Evolutionary conservation across 2,113 vertebrate genomes (phyloP).

Genomic region (Cairina moschata): DNA sequence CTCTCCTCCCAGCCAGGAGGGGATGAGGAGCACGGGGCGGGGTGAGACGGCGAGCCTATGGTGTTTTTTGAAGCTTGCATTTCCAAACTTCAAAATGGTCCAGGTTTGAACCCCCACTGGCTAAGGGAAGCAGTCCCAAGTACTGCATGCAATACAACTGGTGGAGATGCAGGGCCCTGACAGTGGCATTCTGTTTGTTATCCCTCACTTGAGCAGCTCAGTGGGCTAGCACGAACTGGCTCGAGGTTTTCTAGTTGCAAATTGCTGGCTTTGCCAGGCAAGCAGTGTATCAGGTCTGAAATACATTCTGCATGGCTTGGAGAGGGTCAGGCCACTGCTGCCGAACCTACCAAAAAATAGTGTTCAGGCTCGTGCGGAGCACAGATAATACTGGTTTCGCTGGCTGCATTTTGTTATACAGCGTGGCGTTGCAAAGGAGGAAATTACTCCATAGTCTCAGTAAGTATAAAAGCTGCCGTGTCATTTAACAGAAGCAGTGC

Average conservation of each 20-base stretch:
- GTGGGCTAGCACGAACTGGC: neutral
- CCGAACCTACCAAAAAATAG: neutral
- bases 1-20: neutral
- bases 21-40: neutral
- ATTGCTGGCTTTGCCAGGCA: neutral
- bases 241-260: neutral
- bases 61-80: too few species aligned
- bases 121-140: neutral
- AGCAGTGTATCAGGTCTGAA: neutral
- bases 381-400: neutral
- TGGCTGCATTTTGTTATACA: neutral
- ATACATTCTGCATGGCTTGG: neutral
- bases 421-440: neutral
- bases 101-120: neutral
- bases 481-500: neutral
- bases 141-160: neutral
- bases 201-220: neutral
- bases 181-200: neutral
- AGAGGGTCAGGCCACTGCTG: neutral
- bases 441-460: neutral
- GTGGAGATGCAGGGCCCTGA: neutral
- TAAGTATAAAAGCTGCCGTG: neutral
- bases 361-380: neutral
- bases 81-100: neutral
- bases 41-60: accelerated